These are phyloP conservation scores for Procambarus clarkii DNA, from an alignment of 1,140 invertebrate species.

Conservation along the genomic window DNA sequence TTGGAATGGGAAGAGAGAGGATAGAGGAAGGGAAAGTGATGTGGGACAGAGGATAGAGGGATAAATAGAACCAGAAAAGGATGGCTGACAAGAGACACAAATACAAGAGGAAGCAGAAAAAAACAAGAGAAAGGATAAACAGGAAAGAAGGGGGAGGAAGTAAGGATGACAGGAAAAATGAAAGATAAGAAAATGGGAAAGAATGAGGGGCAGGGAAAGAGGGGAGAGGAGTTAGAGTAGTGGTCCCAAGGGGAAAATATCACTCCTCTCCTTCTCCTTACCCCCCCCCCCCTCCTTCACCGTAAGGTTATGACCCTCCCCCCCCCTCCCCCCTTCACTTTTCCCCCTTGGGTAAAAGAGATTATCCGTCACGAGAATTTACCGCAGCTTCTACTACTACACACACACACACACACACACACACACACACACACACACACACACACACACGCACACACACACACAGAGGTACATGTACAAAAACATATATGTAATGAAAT, in stretches of 20 bases:
- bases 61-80: not conserved
- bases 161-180: not conserved
- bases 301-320: conserved; percentile 25
- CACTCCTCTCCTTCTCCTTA: not conserved
- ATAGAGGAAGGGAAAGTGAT: not conserved
- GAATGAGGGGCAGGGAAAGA: conserved; percentile 4
- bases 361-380: conserved; percentile 18
- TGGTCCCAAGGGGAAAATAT: conserved; percentile 15
- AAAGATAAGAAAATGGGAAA: not conserved
- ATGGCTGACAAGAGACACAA: not conserved
- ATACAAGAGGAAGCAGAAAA: not conserved
- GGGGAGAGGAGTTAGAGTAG: conserved; percentile 28
- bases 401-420: not conserved
- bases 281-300: not conserved
- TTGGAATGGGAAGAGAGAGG: conserved; percentile 11
- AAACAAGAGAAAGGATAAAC: not conserved
- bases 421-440: not conserved
- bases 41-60: not conserved
- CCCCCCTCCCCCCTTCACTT: not conserved
- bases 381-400: not conserved
- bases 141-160: not conserved
- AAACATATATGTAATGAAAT: not conserved
- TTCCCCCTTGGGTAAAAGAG: not conserved
- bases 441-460: conserved; percentile 10
- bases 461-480: conserved; percentile 14